Evolutionary conservation across 2,888 invertebrate genomes (phyloP).

Genomic region (Lacanobia wlatinum): DNA sequence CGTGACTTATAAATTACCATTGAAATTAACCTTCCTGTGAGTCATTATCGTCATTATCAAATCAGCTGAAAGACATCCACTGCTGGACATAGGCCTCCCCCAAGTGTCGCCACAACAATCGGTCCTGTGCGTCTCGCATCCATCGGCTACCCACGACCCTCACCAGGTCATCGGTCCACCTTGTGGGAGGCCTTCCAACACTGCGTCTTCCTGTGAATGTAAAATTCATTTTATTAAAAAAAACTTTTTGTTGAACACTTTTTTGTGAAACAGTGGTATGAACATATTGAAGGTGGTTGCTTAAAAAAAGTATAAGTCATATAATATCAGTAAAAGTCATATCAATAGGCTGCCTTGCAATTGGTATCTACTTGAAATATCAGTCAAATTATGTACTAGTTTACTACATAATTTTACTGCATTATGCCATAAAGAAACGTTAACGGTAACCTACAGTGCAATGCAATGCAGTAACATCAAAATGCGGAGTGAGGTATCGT

Average conservation of each 20-base stretch:
- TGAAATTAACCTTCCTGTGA: neutral
- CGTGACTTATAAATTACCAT: neutral
- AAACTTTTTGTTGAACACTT: neutral
- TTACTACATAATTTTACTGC: too few species aligned
- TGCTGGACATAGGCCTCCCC: too few species aligned
- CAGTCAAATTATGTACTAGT: too few species aligned
- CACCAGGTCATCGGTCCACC: too few species aligned
- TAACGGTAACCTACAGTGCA: neutral
- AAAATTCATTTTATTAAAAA: neutral
- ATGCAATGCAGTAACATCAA: constrained; percentile 41
- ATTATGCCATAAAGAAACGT: neutral
- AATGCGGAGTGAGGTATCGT: too few species aligned
- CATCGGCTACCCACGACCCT: too few species aligned
- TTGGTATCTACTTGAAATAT: constrained; percentile 1
- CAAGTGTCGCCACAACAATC: too few species aligned
- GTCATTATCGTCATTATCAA: neutral
- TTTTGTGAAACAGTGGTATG: neutral
- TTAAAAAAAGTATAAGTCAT: neutral
- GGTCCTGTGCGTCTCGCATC: too few species aligned
- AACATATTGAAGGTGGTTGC: too few species aligned
- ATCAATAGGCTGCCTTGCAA: neutral
- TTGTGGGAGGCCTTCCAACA: too few species aligned
- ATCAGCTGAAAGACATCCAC: too few species aligned
- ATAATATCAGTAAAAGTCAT: too few species aligned
- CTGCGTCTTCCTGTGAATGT: neutral